Evolutionary conservation across 1,140 invertebrate genomes (phyloP), one percentile per base, ranked within the genome.

Genomic region (Drosophila pachea): DNA sequence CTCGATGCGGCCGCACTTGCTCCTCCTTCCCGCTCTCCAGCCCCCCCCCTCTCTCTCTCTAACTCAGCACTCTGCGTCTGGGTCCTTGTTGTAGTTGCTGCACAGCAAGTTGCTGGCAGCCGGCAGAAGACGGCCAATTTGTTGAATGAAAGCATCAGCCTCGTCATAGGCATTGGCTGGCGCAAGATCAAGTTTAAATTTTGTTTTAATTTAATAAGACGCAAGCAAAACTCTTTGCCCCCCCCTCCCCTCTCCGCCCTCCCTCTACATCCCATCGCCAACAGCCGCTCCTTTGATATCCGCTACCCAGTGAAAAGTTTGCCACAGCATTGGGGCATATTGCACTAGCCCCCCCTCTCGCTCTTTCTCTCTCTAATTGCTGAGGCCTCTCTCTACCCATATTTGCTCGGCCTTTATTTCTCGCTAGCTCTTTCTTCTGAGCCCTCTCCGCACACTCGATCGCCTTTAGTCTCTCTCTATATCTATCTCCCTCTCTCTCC

Each of bases 121-220:
- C 47, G 56, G 32, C 54, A 50, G 43, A 63, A 71, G 78, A 67
- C 74, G 74, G 78, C 65, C 78, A 81, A 81, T 81, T 81, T 82
- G 78, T 63, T 69, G 50, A 22, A 22, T 22, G 65, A 22, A 40
- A 55, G 60, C 77, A 52, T 49, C 40, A 12, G 40, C n/a, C 40
- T 43, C 40, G 0, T 14, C 14, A 48, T 71, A 14, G 66, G 31
- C 69, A 40, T 65, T 55, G 58, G 38, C 74, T 53, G 33, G 60
- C 71, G 59, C 60, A 68, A 72, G 78, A 82, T 82, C 78, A 82
- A 82, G 78, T 83, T 82, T 82, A 83, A 82, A 82, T 74, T 82
- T 78, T 50, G 72, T 83, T 82, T 82, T 78, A 82, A 82, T 82
- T 82, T 82, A 82, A 82, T 82, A 78, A 82, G 78, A 78, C 59